Conservation (phyloP, 2,888 invertebrate genomes). For the Cataglyphis rosenhaueri region DNA sequence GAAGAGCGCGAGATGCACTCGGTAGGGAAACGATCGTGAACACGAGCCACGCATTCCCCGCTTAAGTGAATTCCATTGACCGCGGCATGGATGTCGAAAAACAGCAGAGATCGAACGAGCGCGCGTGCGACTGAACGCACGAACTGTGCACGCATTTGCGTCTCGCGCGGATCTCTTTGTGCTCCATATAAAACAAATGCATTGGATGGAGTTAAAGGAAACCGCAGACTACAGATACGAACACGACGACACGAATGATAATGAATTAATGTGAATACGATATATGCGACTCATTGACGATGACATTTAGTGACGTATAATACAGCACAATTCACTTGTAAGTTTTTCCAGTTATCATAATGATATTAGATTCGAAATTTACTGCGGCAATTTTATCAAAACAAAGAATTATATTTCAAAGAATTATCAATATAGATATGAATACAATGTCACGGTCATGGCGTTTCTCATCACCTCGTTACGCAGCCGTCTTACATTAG, state of each 20-base stretch:
- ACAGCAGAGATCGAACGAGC: constrained; percentile 60
- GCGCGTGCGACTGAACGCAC: constrained; percentile 29
- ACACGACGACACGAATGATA: constrained; percentile 21
- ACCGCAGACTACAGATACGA: constrained; percentile 57
- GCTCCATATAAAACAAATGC: constrained; percentile 68
- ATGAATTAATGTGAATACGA: constrained; percentile 33
- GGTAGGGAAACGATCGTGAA: constrained; percentile 61
- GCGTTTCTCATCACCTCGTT: constrained; percentile 63
- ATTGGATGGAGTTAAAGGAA: constrained; percentile 57
- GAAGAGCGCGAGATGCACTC: not conserved
- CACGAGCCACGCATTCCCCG: constrained; percentile 81
- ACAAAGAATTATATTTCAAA: not conserved
- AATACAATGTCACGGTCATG: constrained; percentile 21
- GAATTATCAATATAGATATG: not conserved
- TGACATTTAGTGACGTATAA: constrained; percentile 9
- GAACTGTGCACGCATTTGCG: not conserved
- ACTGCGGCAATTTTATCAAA: not conserved
- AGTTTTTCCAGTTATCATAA: constrained; percentile 4
- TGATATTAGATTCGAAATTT: not conserved
- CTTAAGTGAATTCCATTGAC: constrained; percentile 83
- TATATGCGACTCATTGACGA: constrained; percentile 7
- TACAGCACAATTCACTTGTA: constrained; percentile 11
- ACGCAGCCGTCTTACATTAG: constrained; percentile 58
- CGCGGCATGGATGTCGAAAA: constrained; percentile 78
- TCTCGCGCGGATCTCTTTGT: constrained; percentile 63